These are phyloP conservation scores for Halisarca cf. caerulea DNA, from an alignment of 37 sponge, comb jelly and placozoan species.

Conservation along the genomic window DNA sequence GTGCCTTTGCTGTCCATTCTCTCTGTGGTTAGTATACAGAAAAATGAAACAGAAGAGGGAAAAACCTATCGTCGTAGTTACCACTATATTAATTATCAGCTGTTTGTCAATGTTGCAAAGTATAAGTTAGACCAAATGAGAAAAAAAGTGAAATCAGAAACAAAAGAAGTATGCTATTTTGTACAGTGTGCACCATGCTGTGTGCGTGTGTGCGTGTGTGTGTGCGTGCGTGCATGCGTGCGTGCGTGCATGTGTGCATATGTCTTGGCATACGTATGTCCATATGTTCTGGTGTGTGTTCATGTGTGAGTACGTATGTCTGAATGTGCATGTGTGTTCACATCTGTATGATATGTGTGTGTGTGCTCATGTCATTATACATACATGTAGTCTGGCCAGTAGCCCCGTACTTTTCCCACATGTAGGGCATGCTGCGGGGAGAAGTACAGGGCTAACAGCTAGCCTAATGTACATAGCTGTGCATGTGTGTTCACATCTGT, in stretches of 20 bases:
- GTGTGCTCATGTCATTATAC: too few species aligned
- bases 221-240: background rate
- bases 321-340: too few species aligned
- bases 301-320: too few species aligned
- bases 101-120: conserved; percentile 93
- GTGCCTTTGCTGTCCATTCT: too few species aligned
- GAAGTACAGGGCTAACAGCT: too few species aligned
- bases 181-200: too few species aligned
- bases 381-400: too few species aligned
- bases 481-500: background rate
- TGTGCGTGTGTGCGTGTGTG: background rate
- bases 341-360: too few species aligned
- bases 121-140: conserved; percentile 88
- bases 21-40: conserved; percentile 34
- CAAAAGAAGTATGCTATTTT: conserved; percentile 51
- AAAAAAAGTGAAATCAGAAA: conserved; percentile 70
- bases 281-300: background rate
- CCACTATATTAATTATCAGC: conserved; percentile 90
- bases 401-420: too few species aligned
- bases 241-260: background rate
- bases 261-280: background rate
- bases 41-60: conserved; percentile 51
- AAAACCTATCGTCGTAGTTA: conserved; percentile 38
- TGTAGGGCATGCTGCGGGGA: too few species aligned
- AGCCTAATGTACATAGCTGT: background rate